phyloP scores from a whole-genome alignment of 2,113 vertebrate genomes.

The Tichodroma muraria region DNA sequence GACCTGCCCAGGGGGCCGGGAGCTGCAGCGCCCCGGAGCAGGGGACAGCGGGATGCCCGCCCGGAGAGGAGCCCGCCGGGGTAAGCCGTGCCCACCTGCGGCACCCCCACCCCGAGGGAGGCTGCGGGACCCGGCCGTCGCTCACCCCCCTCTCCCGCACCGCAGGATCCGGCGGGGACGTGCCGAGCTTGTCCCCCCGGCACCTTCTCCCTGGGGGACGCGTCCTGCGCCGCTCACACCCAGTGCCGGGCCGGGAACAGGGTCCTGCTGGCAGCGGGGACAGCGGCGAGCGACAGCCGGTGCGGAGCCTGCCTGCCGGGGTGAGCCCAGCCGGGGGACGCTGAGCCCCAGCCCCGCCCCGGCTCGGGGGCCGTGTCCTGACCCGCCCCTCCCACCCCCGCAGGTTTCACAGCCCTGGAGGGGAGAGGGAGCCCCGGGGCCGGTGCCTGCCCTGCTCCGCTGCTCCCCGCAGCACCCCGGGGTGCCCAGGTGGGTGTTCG shows the following conservation, averaged over 20 bases:
- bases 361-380: fast-evolving
- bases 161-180: conserved; percentile 43
- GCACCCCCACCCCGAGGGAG: fast-evolving
- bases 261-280: conserved; percentile 61
- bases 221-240: conserved; percentile 72
- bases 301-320: conserved; percentile 84
- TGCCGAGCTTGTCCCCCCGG: conserved; percentile 78
- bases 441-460: conserved; percentile 60
- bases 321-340: conserved; percentile 42
- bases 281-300: conserved; percentile 45
- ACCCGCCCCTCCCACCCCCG: neutral
- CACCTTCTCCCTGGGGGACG: conserved; percentile 76
- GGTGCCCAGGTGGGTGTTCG: conserved; percentile 65
- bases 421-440: neutral
- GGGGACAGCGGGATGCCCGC: conserved; percentile 61
- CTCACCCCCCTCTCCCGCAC: neutral
- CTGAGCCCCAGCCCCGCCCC: neutral
- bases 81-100: conserved; percentile 51
- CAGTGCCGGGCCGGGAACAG: conserved; percentile 71
- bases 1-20: conserved; percentile 46
- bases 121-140: fast-evolving
- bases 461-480: neutral
- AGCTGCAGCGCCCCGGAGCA: conserved; percentile 50
- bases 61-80: conserved; percentile 80
- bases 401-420: conserved; percentile 63